Evolutionary conservation across 2,888 invertebrate genomes (phyloP).

Genomic region (Portevinia maculata): DNA sequence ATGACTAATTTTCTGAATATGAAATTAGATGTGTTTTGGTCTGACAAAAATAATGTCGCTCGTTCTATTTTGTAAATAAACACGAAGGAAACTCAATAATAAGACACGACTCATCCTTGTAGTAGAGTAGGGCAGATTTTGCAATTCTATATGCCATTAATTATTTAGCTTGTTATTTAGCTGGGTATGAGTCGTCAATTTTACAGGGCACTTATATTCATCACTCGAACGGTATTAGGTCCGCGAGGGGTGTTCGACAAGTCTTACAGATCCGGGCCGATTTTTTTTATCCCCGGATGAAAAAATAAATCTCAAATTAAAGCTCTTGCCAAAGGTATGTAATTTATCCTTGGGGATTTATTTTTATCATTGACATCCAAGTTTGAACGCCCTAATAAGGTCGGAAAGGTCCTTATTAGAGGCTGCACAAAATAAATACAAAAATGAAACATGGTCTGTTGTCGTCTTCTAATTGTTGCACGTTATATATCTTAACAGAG

Average conservation of each 20-base stretch:
- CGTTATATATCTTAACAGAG: no score
- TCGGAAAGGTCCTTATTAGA: background rate
- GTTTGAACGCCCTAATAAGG: background rate
- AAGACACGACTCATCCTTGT: slow-evolving; percentile 56
- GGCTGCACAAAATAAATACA: background rate
- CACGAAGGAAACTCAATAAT: slow-evolving; percentile 61
- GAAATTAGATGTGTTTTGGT: slow-evolving; percentile 62
- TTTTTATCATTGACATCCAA: slow-evolving; percentile 3
- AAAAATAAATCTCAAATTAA: slow-evolving; percentile 9
- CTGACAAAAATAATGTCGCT: slow-evolving; percentile 54
- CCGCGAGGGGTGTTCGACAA: slow-evolving; percentile 11
- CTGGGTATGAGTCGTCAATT: slow-evolving; percentile 66
- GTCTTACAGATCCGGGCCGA: slow-evolving; percentile 39
- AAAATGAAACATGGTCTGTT: background rate
- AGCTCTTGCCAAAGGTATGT: slow-evolving; percentile 7
- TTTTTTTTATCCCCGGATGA: slow-evolving; percentile 36
- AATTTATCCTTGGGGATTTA: slow-evolving; percentile 34
- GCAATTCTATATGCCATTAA: slow-evolving; percentile 69
- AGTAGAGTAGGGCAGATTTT: slow-evolving; percentile 60
- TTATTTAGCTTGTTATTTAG: slow-evolving; percentile 40
- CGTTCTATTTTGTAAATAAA: slow-evolving; percentile 50
- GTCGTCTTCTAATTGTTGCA: no score
- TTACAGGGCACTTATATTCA: slow-evolving; percentile 64
- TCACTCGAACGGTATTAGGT: slow-evolving; percentile 34
- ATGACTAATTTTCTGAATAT: slow-evolving; percentile 69